phyloP scores from a whole-genome alignment of 2,113 vertebrate genomes.

The Perca flavescens region DNA sequence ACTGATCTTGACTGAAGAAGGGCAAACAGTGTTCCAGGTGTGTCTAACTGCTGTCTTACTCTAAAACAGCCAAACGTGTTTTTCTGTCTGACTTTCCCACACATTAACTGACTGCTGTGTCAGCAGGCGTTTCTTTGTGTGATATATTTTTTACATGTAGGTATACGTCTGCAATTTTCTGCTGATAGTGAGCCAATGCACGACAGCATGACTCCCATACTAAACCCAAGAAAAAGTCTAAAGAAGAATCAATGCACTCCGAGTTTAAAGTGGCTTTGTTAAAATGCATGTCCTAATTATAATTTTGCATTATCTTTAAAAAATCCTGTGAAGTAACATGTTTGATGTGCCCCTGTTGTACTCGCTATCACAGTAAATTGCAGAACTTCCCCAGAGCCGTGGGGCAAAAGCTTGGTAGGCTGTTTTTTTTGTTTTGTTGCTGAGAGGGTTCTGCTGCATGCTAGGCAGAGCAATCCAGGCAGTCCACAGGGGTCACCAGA shows the following conservation, averaged over 20 bases:
- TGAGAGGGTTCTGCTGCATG: slow-evolving; percentile 54
- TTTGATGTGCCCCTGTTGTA: slow-evolving; percentile 9
- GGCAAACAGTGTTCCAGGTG: slow-evolving; percentile 6
- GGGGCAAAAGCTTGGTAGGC: slow-evolving; percentile 52
- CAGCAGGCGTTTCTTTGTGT: slow-evolving; percentile 4
- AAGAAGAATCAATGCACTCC: not conserved
- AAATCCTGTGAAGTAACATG: slow-evolving; percentile 33
- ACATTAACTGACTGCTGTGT: not conserved
- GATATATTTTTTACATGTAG: slow-evolving; percentile 1
- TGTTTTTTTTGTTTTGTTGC: slow-evolving; percentile 49
- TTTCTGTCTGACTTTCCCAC: slow-evolving; percentile 38
- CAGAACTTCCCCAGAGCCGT: slow-evolving; percentile 30
- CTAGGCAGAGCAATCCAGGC: slow-evolving; percentile 57
- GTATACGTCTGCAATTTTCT: not conserved
- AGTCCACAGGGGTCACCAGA: slow-evolving; percentile 67
- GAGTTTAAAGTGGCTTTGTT: slow-evolving; percentile 3
- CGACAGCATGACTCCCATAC: not conserved
- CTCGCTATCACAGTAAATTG: slow-evolving; percentile 23
- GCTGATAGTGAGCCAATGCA: not conserved
- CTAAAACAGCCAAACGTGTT: slow-evolving; percentile 9
- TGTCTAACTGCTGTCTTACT: slow-evolving; percentile 14
- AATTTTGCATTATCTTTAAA: slow-evolving; percentile 6
- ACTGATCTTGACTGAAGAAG: slow-evolving; percentile 13
- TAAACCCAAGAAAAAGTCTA: not conserved
- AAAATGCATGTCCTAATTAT: slow-evolving; percentile 5